Evolutionary conservation across 2,888 invertebrate genomes (phyloP), one percentile per base, ranked within the genome.

Genomic region (Exocentrus adspersus): DNA sequence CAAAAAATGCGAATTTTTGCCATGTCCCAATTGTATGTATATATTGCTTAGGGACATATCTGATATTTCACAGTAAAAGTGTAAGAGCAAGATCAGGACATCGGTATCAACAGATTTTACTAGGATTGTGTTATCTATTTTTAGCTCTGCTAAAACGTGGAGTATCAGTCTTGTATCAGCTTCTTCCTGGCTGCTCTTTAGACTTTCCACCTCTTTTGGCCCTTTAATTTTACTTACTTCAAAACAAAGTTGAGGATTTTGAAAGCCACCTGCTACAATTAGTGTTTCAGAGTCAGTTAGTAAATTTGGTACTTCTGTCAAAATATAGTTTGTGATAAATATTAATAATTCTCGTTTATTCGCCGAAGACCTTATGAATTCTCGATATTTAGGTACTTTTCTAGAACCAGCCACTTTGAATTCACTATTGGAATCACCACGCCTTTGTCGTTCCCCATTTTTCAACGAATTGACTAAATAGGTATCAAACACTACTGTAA

Each of bases 381-480:
- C 9, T 5, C 9, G 4, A 32, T 10, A 32, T 32, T 32, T 32
- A 7, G 32, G 32, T 5, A 2, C 32, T 32, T 32, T 32, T 32
- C 32, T 32, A 5, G 32, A 32, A 32, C 32, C 32, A 32, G 32
- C 2, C 2, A 32, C 32, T 32, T 32, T 2, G n/a, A 3, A 37
- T 21, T 43, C 24, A 21, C 30, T n/a, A 20, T 42, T 43, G 14
- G 41, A 21, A 54, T 42, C 41, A 19, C 43, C 54, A 42, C 42
- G 42, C 24, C 54, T 21, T 42, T 41, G 24, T 14, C 57, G 21
- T 57, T 57, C 57, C 19, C 28, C 51, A 50, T 59, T 59, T 58
- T 58, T 58, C 16, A 48, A 20, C 12, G 58, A 50, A 9, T 43
- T 57, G 6, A 45, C 19, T 43, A 17, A 16, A 28, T 37, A 58